Evolutionary conservation across 2,888 invertebrate species (phyloP), one percentile per base, ranked within the genome.

Genomic region (Lasioglossum zephyrum): DNA sequence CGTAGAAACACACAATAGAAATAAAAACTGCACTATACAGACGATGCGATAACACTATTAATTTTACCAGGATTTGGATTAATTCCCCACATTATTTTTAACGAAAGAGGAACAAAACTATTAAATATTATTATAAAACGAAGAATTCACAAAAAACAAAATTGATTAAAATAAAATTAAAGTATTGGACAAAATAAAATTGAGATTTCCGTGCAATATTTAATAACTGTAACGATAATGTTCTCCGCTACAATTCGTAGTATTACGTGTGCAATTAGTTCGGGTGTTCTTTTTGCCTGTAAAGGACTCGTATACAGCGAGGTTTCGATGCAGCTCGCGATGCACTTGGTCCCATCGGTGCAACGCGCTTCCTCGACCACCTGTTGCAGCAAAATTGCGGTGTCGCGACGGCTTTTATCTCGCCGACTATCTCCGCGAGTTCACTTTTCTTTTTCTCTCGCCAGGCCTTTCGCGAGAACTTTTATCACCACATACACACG

Each of bases 311-410:
- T 36, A 66, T 66, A 22, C 66, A 66, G 36, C 36, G 53, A 39
- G 36, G 31, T 3, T 47, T 73, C 73, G 73, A 44, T 18, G 26
- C 31, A 26, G 26, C 26, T 47, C 26, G 72, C 47, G 72, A 47
- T 47, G 44, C 47, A 26, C 44, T 26, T 2, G 31, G 69, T 69
- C 69, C 22, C 39, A 22, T 41, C 69, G 39, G 39, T 39, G 39
- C 8, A 39, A 31, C 63, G 39, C 69, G 69, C 69, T 53, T 53
- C 77, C 77, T 76, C 76, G 44, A 79, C 89, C 89, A 89, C 89
- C 89, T 89, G 89, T 89, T 89, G 89, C 89, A 63, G 73, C n/a
- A 49, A 69, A 79, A 75, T 39, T 26, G n/a, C 60, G 53, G 66
- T 70, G 77, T 63, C 41, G 74, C 79, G 70, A 66, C 63, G 53